Conservation (phyloP, 1,140 invertebrate genomes). For the Mactra quadrangularis region DNA sequence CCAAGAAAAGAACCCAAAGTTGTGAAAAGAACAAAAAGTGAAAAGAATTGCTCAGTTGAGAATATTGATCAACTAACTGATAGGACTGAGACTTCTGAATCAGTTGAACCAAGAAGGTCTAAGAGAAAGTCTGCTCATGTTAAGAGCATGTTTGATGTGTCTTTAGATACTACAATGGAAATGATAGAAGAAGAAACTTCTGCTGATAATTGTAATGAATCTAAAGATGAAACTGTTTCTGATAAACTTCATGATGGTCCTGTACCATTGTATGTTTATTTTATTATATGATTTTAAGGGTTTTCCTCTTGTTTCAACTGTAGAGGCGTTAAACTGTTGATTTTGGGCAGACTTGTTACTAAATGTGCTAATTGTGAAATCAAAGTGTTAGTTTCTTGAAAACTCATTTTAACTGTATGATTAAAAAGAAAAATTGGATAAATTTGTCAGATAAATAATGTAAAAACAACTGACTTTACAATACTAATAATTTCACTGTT, state of each 20-base stretch:
- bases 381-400: no score
- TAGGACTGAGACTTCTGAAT: not conserved
- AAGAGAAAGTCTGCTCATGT: not conserved
- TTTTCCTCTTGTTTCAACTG: no score
- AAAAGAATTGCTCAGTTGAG: not conserved
- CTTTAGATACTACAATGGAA: not conserved
- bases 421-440: no score
- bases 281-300: not conserved
- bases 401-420: no score
- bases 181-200: not conserved
- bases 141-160: not conserved
- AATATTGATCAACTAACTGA: not conserved
- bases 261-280: constrained; percentile 31
- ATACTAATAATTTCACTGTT: no score
- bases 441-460: no score
- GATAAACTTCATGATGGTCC: constrained; percentile 2
- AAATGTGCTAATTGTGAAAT: no score
- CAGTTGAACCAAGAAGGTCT: not conserved
- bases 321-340: no score
- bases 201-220: not conserved
- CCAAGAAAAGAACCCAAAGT: not conserved
- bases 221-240: not conserved
- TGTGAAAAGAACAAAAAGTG: not conserved
- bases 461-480: no score
- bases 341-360: no score